Evolutionary conservation across 1,140 invertebrate genomes (phyloP), one percentile per base, ranked within the genome.

Genomic region (Charaxes varanes): DNA sequence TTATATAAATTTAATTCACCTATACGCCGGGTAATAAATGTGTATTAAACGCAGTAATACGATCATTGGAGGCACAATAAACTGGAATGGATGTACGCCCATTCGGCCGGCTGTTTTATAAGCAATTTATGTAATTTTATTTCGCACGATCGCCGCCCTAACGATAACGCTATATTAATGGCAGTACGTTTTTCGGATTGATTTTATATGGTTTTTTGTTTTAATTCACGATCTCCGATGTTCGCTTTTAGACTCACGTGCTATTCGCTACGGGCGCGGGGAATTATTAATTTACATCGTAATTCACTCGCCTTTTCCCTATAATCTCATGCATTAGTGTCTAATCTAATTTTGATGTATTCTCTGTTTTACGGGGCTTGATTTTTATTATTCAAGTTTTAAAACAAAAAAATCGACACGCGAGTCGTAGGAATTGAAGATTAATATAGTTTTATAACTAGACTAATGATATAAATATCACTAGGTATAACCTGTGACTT

Each of bases 61-160:
- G 30, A 40, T 34, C 44, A 48, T 41, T 43, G 42, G 41, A 43
- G 32, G 40, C 37, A 40, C 44, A 43, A 47, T 53, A 37, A 53
- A 38, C 12, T 24, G 30, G 14, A 53, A 43, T 53, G 19, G 38
- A 53, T 37, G 30, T 34, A 28, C 30, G 35, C 34, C 15, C 37
- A 41, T 37, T 28, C 33, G 17, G 23, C 26, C 21, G 21, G 8
- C 30, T 35, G 23, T 27, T 44, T 46, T 32, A 40, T 41, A 45
- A 45, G 36, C 31, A 23, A 41, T 47, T 40, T 26, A 27, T 38
- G 28, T 38, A 45, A 45, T 45, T 44, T 45, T 30, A 33, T 37
- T 44, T 36, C 33, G 42, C 26, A 27, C 24, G 24, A 27, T 23
- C 37, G 28, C 19, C 31, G 37, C 30, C 26, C 13, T 41, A 19